Conservation (phyloP, 2,113 vertebrate genomes). For the Brachypteracias leptosomus region DNA sequence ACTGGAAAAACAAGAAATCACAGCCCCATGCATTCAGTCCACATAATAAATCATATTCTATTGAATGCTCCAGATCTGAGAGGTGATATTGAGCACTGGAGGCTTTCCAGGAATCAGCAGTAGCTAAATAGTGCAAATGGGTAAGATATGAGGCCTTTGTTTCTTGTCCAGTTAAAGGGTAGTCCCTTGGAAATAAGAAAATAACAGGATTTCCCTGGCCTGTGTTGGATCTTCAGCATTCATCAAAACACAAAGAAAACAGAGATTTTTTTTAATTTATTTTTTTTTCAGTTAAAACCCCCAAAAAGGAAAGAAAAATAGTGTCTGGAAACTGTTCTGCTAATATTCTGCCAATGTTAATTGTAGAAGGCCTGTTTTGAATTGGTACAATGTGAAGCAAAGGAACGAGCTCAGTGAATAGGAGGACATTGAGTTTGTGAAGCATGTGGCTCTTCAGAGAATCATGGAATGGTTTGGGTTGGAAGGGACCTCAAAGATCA, state of each 20-base stretch:
- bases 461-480: too few species aligned
- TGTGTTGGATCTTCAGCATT: background rate
- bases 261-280: background rate
- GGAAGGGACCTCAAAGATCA: too few species aligned
- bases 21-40: background rate
- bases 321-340: background rate
- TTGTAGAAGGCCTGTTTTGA: background rate
- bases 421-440: background rate
- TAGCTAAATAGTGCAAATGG: constrained; percentile 6
- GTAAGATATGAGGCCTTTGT: constrained; percentile 13
- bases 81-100: constrained; percentile 21
- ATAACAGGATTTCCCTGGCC: constrained; percentile 13
- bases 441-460: background rate
- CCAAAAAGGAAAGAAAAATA: background rate
- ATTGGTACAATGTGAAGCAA: background rate
- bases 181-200: background rate
- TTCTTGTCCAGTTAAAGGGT: background rate
- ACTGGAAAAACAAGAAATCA: background rate
- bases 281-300: background rate
- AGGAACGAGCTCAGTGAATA: background rate
- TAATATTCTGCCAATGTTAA: background rate
- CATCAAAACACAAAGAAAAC: background rate
- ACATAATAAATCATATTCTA: background rate
- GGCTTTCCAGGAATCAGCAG: background rate
- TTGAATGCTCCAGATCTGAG: background rate